Evolutionary conservation across 2,797 vertebrate genomes (phyloP), one percentile per base, ranked within the genome.

Genomic region (Cyclura pinguis): DNA sequence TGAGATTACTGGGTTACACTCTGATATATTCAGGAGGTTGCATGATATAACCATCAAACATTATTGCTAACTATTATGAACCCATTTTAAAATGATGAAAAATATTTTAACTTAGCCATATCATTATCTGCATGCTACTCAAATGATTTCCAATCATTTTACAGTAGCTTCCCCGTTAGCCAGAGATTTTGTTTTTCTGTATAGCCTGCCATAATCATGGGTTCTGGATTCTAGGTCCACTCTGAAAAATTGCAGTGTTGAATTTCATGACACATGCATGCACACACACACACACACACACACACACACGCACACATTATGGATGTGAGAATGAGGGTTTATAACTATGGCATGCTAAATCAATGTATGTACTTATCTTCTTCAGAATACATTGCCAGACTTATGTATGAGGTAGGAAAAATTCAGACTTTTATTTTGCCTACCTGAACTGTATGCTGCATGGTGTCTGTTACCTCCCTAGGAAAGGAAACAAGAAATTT

Each of bases 381-480:
- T 78, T 90, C 42, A 76, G 52, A 86, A 20, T 10, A 20, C 35
- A 76, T 76, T 74, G 4, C 69, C 8, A 82, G 7, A 1, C 32
- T 52, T 57, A 35, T 32, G 20, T 38, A 57, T 38, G 29, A 55
- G 3, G 16, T 12, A 82, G 57, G 24, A 3, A 83, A 87, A 42
- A 8, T 85, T 38, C 50, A 76, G 32, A 57, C 57, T 73, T 55
- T 85, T 78, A 91, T 84, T 77, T 38, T 29, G 90, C 94, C 96
- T 97, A 97, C 97, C 95, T 97, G 97, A 96, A 97, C 93, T 90
- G 96, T 94, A 96, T 97, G 96, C 93, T 97, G 97, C 97, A 97
- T 97, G 93, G 93, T 94, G 93, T 93, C 73, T 52, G 93, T 91
- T 32, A 93, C 57, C 88, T 72, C 59, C 89, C 97, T 97, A 78